These are phyloP conservation scores for Synanceia verrucosa DNA, from an alignment of 2,797 vertebrate genomes.

Conservation along the genomic window DNA sequence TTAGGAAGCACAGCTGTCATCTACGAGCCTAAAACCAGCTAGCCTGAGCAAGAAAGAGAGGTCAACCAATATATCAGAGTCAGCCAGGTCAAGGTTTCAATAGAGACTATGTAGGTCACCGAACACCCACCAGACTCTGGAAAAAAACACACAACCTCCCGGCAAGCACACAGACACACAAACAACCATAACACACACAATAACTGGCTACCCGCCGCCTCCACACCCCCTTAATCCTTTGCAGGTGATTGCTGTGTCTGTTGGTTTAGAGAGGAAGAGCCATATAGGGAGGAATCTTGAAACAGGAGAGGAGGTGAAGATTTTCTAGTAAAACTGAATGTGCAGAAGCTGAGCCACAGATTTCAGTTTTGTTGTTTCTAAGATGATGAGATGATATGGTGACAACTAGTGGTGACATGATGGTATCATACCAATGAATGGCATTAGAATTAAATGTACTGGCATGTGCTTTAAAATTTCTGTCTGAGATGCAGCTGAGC, in stretches of 20 bases:
- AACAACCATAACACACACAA: slow-evolving; percentile 51
- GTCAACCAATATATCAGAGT: slow-evolving; percentile 9
- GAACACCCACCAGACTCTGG: slow-evolving; percentile 40
- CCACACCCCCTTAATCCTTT: slow-evolving; percentile 69
- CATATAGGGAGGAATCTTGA: slow-evolving; percentile 4
- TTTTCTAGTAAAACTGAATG: slow-evolving; percentile 9
- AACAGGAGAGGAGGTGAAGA: slow-evolving; percentile 26
- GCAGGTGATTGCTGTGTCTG: slow-evolving; percentile 73
- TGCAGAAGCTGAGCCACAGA: neutral
- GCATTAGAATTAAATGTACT: neutral
- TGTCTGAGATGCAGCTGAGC: neutral
- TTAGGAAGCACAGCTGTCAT: neutral
- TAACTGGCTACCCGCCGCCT: slow-evolving; percentile 42
- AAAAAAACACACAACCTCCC: slow-evolving; percentile 28
- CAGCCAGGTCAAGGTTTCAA: slow-evolving; percentile 24
- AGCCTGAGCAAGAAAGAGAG: neutral
- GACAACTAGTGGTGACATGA: neutral
- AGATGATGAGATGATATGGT: neutral
- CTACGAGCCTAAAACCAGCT: neutral
- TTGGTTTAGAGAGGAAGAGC: slow-evolving; percentile 26
- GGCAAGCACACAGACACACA: slow-evolving; percentile 25
- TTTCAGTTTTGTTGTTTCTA: slow-evolving; percentile 3
- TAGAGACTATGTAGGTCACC: slow-evolving; percentile 29
- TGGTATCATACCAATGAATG: neutral
- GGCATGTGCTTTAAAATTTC: neutral